phyloP scores from a whole-genome alignment of 2,113 vertebrate genomes.

The Leucosticte australis region DNA sequence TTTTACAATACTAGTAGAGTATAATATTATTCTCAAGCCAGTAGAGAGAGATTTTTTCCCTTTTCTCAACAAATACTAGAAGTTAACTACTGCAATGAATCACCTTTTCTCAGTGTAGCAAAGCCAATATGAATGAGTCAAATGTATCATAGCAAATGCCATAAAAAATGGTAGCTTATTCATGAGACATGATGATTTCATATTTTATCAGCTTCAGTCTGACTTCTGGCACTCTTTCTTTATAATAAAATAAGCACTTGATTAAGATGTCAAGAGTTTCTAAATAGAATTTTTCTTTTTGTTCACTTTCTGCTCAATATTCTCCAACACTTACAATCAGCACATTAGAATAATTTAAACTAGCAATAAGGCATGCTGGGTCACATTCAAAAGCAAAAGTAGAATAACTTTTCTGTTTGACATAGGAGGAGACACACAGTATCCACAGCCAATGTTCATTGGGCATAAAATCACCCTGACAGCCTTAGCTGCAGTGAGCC shows the following conservation, averaged over 20 bases:
- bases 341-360: not conserved
- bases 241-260: not conserved
- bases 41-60: not conserved
- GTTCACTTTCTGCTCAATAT: not conserved
- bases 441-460: not conserved
- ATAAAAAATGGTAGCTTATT: not conserved
- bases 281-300: not conserved
- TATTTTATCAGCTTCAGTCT: not conserved
- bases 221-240: not conserved
- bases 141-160: not conserved
- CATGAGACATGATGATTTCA: not conserved
- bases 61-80: not conserved
- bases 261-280: not conserved
- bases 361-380: not conserved
- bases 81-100: constrained; percentile 43
- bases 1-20: not conserved
- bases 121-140: constrained; percentile 4
- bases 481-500: not conserved
- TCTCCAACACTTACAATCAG: not conserved
- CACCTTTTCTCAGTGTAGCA: constrained; percentile 21
- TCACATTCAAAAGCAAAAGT: not conserved
- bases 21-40: not conserved
- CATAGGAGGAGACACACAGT: not conserved
- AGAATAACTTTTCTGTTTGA: not conserved
- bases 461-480: not conserved